These are phyloP conservation scores for Spizella passerina DNA, from an alignment of 2,797 vertebrate species.

Conservation along the genomic window DNA sequence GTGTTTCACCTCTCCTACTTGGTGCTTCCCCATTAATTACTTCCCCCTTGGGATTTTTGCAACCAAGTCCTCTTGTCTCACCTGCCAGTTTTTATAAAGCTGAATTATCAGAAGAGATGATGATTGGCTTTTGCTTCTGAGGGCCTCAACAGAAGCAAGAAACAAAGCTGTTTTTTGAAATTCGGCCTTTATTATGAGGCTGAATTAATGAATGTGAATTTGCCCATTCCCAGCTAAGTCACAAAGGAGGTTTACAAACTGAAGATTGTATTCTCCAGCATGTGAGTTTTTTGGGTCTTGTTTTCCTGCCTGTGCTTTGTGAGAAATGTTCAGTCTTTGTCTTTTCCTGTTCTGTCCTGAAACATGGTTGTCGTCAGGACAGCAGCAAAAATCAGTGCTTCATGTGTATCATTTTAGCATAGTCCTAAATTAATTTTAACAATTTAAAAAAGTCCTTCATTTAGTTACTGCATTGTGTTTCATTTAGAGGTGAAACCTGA, in stretches of 20 bases:
- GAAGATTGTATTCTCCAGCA: background rate
- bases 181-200: background rate
- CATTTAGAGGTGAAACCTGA: background rate
- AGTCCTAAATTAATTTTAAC: background rate
- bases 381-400: background rate
- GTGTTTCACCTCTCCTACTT: background rate
- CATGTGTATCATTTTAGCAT: background rate
- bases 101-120: background rate
- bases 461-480: background rate
- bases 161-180: background rate
- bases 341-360: background rate
- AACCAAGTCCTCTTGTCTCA: background rate
- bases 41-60: background rate
- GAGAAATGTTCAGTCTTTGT: background rate
- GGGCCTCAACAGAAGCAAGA: background rate
- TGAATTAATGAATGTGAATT: background rate
- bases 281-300: background rate
- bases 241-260: background rate
- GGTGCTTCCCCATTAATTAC: background rate
- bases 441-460: background rate
- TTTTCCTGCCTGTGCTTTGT: background rate
- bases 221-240: background rate
- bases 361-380: background rate
- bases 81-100: background rate
- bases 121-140: background rate